Conservation (phyloP, 2,113 vertebrate species). For the Poeciliopsis occidentalis region DNA sequence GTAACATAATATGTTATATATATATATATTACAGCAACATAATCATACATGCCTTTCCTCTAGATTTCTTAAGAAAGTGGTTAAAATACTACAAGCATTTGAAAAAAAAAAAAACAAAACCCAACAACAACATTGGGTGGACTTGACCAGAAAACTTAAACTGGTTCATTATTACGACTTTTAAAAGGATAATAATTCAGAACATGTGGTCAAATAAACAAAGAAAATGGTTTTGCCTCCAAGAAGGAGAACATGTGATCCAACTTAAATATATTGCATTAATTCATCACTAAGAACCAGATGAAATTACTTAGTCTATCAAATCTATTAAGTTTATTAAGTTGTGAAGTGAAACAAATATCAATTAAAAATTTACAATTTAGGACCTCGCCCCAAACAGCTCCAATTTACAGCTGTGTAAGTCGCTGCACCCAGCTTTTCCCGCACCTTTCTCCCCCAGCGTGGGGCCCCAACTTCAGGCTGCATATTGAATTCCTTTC, state of each 20-base stretch:
- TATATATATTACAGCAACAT: neutral
- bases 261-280: no score
- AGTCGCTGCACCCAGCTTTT: constrained; percentile 11
- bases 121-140: no score
- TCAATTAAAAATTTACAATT: no score
- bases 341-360: no score
- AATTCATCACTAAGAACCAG: no score
- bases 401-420: constrained; percentile 9
- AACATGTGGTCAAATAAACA: neutral
- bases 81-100: neutral
- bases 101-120: no score
- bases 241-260: no score
- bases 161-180: neutral
- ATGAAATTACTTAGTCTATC: no score
- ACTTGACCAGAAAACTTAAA: neutral
- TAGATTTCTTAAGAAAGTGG: no score
- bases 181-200: neutral
- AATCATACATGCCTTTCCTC: neutral
- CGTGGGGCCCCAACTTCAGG: constrained; percentile 16
- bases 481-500: constrained; percentile 43
- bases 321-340: no score
- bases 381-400: neutral
- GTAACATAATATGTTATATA: no score
- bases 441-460: neutral
- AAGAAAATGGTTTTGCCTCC: no score